A percentile compares a stretch with the other conserved stretches of the same genome.
These are phyloP conservation scores for Drosophila colorata DNA, from an alignment of 2,888 invertebrate species.

Conservation along the genomic window DNA sequence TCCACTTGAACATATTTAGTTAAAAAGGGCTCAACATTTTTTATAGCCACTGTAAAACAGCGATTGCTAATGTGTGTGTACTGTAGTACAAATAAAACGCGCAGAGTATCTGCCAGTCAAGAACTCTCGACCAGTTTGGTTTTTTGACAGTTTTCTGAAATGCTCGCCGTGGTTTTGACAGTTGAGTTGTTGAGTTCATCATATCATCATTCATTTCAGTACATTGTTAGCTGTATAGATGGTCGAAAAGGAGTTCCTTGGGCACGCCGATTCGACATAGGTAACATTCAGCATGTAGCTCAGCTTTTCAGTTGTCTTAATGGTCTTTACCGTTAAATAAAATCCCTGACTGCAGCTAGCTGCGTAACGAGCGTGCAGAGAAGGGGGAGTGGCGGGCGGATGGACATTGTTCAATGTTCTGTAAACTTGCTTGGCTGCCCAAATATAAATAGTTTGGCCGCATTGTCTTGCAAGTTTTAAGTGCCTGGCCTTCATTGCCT, in stretches of 20 bases:
- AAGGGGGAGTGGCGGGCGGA: too few species aligned
- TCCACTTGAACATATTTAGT: too few species aligned
- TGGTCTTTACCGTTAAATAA: neutral
- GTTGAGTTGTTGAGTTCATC: too few species aligned
- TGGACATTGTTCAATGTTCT: slow-evolving; percentile 49
- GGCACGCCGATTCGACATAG: too few species aligned
- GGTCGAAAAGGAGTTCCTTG: too few species aligned
- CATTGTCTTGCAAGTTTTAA: slow-evolving; percentile 23
- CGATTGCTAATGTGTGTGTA: too few species aligned
- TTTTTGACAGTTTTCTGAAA: too few species aligned
- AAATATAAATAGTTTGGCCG: slow-evolving; percentile 34
- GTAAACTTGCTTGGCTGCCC: slow-evolving; percentile 44
- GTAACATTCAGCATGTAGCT: neutral
- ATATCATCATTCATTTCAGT: neutral
- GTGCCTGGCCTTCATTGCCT: slow-evolving; percentile 19
- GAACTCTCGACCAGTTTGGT: neutral
- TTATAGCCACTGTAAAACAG: too few species aligned
- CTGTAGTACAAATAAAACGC: too few species aligned
- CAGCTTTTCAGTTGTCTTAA: neutral
- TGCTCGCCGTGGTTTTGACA: neutral
- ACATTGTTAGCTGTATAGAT: neutral
- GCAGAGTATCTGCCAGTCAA: neutral
- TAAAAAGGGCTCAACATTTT: too few species aligned
- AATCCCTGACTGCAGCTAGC: neutral
- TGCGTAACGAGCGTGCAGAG: neutral